These are phyloP conservation scores for Poeciliopsis occidentalis DNA, from an alignment of 2,113 vertebrate genomes.

Conservation along the genomic window DNA sequence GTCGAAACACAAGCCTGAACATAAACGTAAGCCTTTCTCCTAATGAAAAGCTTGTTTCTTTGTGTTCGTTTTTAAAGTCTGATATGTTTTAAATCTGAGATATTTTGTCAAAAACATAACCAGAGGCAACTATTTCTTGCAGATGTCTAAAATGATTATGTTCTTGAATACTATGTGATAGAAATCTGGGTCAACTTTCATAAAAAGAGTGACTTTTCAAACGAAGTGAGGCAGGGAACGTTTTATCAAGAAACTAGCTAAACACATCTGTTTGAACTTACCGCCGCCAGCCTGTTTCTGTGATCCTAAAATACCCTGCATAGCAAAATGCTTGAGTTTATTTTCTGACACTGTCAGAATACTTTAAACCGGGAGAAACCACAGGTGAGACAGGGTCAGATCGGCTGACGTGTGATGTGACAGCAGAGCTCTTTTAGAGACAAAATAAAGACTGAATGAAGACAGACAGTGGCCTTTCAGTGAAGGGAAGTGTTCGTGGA, in stretches of 20 bases:
- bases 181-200: neutral
- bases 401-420: constrained; percentile 2
- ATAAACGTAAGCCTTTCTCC: neutral
- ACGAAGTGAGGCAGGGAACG: neutral
- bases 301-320: neutral
- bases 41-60: neutral
- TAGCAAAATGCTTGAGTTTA: constrained; percentile 2
- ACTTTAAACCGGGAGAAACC: neutral
- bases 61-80: neutral
- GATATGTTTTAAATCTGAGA: neutral
- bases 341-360: constrained; percentile 3
- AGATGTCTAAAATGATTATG: neutral
- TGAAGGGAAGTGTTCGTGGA: neutral
- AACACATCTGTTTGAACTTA: neutral
- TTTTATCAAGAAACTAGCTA: neutral
- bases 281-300: neutral
- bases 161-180: neutral
- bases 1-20: neutral
- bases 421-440: neutral
- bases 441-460: neutral
- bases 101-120: neutral
- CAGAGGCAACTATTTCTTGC: neutral
- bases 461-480: neutral
- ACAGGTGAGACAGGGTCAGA: neutral
- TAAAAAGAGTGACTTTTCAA: neutral